Evolutionary conservation across 2,888 invertebrate species (phyloP), one percentile per base, ranked within the genome.

Genomic region (Temnothorax unifasciatus): DNA sequence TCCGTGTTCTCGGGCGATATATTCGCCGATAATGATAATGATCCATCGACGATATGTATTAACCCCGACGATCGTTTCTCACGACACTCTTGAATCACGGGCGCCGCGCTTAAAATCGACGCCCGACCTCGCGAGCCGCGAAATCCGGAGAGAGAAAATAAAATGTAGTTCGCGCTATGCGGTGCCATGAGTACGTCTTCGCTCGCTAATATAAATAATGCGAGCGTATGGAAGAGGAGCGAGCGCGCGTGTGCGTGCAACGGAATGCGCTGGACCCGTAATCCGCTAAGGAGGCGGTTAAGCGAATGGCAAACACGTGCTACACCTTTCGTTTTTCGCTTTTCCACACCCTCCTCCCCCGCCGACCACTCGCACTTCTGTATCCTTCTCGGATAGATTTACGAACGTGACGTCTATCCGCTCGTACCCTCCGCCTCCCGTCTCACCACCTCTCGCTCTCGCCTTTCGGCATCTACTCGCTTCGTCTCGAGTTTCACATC

Each of bases 221-320:
- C 74, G 61, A 38, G 73, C 52, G 71, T 44, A 29, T 29, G 69
- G 47, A 74, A 75, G 73, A 59, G 73, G 77, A 47, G 44, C 41
- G 77, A 47, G 44, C 41, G 63, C 63, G 66, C 21, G 15, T 15
- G 68, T 59, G 66, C 50, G 68, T 59, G 66, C 50, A 79, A n/a
- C 50, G 64, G 79, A 83, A 81, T 59, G 29, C 38, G n/a, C 15
- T 21, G 57, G 11, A 41, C 13, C 11, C 44, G 81, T 66, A 50
- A 81, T 74, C 76, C 38, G 54, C 68, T 66, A 44, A 66, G 64
- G 73, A 66, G 57, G 25, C 66, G 63, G 75, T 59, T 76, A 85
- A 90, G 85, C 59, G 85, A 88, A 90, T 89, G 90, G 86, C 86
- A 89, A 90, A 89, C 89, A 86, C 82, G 84, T 84, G 87, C 83